phyloP scores from a whole-genome alignment of 1,140 invertebrate genomes.

The Lithobius niger region DNA sequence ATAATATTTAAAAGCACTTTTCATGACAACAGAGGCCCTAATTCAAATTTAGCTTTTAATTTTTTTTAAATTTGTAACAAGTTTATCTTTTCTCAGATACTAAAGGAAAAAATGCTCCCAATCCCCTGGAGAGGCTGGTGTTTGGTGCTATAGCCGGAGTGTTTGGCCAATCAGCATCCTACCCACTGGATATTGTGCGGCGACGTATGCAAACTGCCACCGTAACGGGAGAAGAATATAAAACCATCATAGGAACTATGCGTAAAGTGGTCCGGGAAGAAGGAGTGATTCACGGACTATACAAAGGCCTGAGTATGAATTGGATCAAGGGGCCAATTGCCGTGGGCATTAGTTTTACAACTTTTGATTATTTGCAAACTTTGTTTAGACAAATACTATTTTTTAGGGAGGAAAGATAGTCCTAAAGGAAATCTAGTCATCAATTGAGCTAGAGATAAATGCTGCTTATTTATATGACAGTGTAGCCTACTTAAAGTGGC shows the following conservation, averaged over 20 bases:
- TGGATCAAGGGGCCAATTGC: conserved; percentile 98
- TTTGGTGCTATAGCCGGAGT: conserved; percentile 88
- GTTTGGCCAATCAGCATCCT: conserved; percentile 86
- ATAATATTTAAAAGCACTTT: too few species aligned
- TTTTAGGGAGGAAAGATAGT: too few species aligned
- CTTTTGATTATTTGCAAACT: conserved; percentile 70
- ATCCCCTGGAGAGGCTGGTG: conserved; percentile 38
- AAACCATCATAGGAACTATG: conserved; percentile 45
- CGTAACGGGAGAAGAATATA: conserved; percentile 44
- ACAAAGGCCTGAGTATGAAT: conserved; percentile 97
- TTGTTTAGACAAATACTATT: conserved; percentile 34
- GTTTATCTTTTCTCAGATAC: too few species aligned
- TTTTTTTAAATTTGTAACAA: too few species aligned
- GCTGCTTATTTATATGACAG: too few species aligned
- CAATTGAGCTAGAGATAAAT: too few species aligned
- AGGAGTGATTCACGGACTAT: conserved; percentile 77
- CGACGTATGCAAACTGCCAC: conserved; percentile 62
- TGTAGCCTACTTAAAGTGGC: too few species aligned
- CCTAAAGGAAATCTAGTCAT: too few species aligned
- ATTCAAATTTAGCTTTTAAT: too few species aligned
- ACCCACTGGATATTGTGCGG: conserved; percentile 57
- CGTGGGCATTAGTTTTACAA: conserved; percentile 95
- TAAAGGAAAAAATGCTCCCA: conserved; percentile 7
- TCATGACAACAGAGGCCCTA: too few species aligned
- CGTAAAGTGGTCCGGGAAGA: conserved; percentile 56